phyloP scores from a whole-genome alignment of 2,797 vertebrate species.

The Hipposideros larvatus region DNA sequence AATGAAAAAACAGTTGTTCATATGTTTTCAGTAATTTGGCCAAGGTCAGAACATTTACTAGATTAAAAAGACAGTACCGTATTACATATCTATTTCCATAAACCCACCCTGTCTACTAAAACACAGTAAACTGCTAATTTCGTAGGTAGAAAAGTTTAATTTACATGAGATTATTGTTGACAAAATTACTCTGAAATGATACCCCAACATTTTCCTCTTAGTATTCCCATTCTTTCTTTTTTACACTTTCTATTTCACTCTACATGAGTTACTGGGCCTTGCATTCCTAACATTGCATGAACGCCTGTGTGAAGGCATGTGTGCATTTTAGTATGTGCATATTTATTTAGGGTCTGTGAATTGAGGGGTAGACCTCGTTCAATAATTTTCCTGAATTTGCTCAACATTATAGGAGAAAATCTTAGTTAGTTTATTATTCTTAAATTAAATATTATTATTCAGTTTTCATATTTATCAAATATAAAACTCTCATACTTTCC shows the following conservation, averaged over 20 bases:
- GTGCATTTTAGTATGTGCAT: not conserved
- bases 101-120: not conserved
- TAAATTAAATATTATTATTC: not conserved
- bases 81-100: not conserved
- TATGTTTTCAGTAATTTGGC: not conserved
- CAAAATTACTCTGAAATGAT: not conserved
- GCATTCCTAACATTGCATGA: not conserved
- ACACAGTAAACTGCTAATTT: not conserved
- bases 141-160: not conserved
- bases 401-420: not conserved
- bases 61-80: not conserved
- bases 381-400: not conserved
- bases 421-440: not conserved
- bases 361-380: not conserved
- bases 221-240: not conserved
- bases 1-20: not conserved
- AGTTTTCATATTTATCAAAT: not conserved
- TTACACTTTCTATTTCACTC: not conserved
- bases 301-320: not conserved
- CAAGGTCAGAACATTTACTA: not conserved
- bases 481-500: not conserved
- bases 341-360: not conserved
- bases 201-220: not conserved
- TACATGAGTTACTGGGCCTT: not conserved
- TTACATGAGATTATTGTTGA: not conserved